These are phyloP conservation scores for Parthenolecanium corni DNA, from an alignment of 2,888 invertebrate species.

Conservation along the genomic window DNA sequence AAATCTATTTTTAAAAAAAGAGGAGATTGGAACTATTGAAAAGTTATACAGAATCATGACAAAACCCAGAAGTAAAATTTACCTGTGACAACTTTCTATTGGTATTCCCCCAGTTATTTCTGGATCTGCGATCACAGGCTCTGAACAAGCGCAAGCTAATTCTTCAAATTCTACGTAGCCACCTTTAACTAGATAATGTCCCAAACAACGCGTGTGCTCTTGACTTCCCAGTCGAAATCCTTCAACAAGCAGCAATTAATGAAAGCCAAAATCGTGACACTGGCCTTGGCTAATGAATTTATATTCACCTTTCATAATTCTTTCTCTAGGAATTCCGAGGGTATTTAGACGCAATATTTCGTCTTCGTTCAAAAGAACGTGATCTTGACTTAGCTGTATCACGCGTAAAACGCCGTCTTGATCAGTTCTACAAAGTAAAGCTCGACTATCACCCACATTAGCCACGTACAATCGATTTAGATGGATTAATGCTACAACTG, in stretches of 20 bases:
- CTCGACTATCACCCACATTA: conserved; percentile 74
- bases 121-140: conserved; percentile 73
- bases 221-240: conserved; percentile 64
- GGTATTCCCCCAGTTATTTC: conserved; percentile 70
- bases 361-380: conserved; percentile 72
- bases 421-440: conserved; percentile 67
- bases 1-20: conserved; percentile 46
- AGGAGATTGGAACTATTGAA: neutral
- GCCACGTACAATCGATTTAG: conserved; percentile 70
- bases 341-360: conserved; percentile 65
- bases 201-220: conserved; percentile 71
- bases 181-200: conserved; percentile 76
- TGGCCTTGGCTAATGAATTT: neutral
- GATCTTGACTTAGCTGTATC: conserved; percentile 70
- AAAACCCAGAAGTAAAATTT: neutral
- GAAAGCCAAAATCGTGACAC: neutral
- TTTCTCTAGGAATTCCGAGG: conserved; percentile 60
- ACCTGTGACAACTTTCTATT: conserved; percentile 65
- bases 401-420: conserved; percentile 63
- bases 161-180: conserved; percentile 72
- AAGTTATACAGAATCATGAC: neutral
- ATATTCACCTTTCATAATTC: conserved; percentile 38
- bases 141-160: conserved; percentile 53
- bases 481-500: conserved; percentile 66
- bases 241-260: conserved; percentile 36